These are phyloP conservation scores for Oligia fasciuncula DNA, from an alignment of 2,888 invertebrate species.

Conservation along the genomic window DNA sequence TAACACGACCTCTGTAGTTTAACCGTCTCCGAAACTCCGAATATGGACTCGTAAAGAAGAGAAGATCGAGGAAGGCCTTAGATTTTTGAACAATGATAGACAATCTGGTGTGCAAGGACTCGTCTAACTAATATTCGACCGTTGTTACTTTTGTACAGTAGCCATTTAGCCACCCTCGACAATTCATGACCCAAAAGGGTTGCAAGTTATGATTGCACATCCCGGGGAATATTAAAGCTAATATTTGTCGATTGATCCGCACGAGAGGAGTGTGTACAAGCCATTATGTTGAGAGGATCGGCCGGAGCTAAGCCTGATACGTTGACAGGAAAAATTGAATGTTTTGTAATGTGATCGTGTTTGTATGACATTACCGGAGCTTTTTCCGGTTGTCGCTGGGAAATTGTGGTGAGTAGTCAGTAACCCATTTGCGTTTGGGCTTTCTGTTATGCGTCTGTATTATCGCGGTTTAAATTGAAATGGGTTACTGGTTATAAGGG, in stretches of 20 bases:
- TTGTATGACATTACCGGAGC: constrained; percentile 59
- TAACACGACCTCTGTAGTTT: not conserved
- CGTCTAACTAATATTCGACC: no score
- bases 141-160: not conserved
- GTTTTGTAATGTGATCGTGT: constrained; percentile 65
- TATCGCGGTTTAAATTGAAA: not conserved
- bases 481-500: not conserved
- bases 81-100: no score
- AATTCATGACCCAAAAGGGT: constrained; percentile 39
- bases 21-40: not conserved
- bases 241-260: constrained; percentile 79
- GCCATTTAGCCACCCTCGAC: constrained; percentile 18
- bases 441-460: not conserved
- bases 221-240: constrained; percentile 73
- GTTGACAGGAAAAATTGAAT: constrained; percentile 69
- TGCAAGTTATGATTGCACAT: constrained; percentile 55
- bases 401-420: constrained; percentile 20
- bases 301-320: constrained; percentile 63
- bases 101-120: not conserved
- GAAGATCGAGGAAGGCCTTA: not conserved
- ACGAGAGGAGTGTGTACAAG: constrained; percentile 73
- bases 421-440: constrained; percentile 9
- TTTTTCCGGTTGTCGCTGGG: constrained; percentile 9
- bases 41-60: not conserved
- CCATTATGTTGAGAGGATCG: constrained; percentile 77